Conservation (phyloP, 2,888 invertebrate species). For the Lordiphosa fenestrarum region DNA sequence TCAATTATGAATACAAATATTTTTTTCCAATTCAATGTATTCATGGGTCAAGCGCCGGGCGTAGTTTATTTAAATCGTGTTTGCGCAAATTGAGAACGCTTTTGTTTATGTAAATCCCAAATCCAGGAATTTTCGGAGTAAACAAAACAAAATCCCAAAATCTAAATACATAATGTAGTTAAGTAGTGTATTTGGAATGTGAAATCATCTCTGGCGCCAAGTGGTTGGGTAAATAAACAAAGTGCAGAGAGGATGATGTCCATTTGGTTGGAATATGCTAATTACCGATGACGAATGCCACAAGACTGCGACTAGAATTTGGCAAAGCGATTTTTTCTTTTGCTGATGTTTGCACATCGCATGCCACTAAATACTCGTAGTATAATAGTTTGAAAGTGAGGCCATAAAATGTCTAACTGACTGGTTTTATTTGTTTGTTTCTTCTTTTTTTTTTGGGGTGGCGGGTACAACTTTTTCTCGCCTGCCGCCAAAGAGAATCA, state of each 20-base stretch:
- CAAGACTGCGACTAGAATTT: constrained; percentile 28
- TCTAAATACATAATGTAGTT: not conserved
- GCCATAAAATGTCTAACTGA: constrained; percentile 32
- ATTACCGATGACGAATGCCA: constrained; percentile 55
- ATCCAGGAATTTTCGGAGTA: constrained; percentile 42
- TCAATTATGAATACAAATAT: too few relatives aligned
- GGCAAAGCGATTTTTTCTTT: constrained; percentile 13
- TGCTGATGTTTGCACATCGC: constrained; percentile 31
- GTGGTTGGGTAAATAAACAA: constrained; percentile 55
- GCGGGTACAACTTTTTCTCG: constrained; percentile 17
- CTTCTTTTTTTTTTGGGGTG: constrained; percentile 7
- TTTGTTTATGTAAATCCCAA: too few relatives aligned
- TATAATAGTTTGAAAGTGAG: constrained; percentile 36
- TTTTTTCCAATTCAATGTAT: too few relatives aligned
- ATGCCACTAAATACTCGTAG: constrained; percentile 12
- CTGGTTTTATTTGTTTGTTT: constrained; percentile 16
- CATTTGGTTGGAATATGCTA: constrained; percentile 36
- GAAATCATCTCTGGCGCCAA: constrained; percentile 56
- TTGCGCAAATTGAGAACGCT: too few relatives aligned
- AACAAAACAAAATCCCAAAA: constrained; percentile 27
- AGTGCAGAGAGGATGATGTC: constrained; percentile 30
- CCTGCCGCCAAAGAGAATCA: constrained; percentile 17
- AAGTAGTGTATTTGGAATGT: constrained; percentile 20
- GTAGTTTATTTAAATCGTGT: too few relatives aligned
- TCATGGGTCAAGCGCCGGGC: too few relatives aligned